Evolutionary conservation across 2,113 vertebrate genomes (phyloP).

Genomic region (Gavialis gangeticus): DNA sequence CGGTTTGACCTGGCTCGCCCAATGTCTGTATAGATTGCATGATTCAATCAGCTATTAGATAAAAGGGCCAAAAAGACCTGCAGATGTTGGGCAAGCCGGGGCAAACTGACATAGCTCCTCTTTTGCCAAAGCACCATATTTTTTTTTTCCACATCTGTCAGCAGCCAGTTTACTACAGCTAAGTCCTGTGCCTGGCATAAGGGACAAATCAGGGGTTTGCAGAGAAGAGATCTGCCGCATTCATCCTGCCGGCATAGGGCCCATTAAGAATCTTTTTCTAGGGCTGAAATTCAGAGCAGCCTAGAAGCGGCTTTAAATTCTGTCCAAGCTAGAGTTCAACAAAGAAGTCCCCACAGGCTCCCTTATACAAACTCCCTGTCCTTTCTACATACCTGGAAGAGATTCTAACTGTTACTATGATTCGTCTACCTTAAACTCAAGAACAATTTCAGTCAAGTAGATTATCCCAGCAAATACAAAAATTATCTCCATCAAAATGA

Average conservation of each 20-base stretch:
- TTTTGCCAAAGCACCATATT: no score
- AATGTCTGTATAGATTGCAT: no score
- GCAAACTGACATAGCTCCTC: no score
- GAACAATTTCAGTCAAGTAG: background rate
- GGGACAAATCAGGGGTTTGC: background rate
- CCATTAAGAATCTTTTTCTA: background rate
- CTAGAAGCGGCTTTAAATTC: background rate
- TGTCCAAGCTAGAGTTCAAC: background rate
- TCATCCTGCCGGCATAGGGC: background rate
- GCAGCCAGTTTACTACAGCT: background rate
- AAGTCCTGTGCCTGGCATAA: background rate
- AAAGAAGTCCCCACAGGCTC: background rate
- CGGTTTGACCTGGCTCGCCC: no score
- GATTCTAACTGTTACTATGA: background rate
- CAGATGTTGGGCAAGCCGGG: no score
- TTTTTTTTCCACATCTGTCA: background rate
- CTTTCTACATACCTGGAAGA: background rate
- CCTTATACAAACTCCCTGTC: background rate
- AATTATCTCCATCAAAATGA: fast-evolving
- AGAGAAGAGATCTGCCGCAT: background rate
- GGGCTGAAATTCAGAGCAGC: background rate
- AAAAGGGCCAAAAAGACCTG: no score
- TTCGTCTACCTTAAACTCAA: background rate
- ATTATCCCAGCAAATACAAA: background rate
- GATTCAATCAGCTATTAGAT: no score